phyloP scores from a whole-genome alignment of 64 coral and sea anemone genomes.

The Trachythela sp. region DNA sequence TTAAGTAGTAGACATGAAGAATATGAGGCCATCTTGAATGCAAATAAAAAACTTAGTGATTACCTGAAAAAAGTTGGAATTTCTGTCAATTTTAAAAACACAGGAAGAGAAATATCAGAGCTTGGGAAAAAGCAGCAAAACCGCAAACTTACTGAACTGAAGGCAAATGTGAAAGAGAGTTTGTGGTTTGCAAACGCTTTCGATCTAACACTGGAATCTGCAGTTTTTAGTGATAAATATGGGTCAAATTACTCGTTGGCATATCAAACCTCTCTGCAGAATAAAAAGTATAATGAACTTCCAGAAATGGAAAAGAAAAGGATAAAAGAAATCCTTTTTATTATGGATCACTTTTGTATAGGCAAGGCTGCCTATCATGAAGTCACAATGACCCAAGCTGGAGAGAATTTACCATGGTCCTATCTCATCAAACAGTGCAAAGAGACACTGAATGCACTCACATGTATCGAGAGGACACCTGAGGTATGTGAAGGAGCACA shows the following conservation, averaged over 20 bases:
- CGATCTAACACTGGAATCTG: conserved; percentile 1
- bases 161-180: neutral
- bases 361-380: conserved; percentile 3
- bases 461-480: neutral
- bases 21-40: neutral
- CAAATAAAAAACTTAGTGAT: neutral
- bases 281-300: neutral
- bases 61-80: neutral
- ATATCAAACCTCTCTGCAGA: neutral
- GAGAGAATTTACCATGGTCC: neutral
- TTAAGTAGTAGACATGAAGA: neutral
- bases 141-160: neutral
- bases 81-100: neutral
- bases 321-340: conserved; percentile 10
- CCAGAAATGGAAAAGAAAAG: conserved; percentile 2
- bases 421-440: neutral
- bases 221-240: neutral
- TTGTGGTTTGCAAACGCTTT: conserved; percentile 1
- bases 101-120: neutral
- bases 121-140: neutral
- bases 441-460: neutral
- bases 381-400: neutral
- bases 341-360: neutral
- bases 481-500: neutral
- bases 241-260: neutral